Base-by-base conservation (phyloP, 2,113 vertebrate species). In the Pycnonotus jocosus region DNA sequence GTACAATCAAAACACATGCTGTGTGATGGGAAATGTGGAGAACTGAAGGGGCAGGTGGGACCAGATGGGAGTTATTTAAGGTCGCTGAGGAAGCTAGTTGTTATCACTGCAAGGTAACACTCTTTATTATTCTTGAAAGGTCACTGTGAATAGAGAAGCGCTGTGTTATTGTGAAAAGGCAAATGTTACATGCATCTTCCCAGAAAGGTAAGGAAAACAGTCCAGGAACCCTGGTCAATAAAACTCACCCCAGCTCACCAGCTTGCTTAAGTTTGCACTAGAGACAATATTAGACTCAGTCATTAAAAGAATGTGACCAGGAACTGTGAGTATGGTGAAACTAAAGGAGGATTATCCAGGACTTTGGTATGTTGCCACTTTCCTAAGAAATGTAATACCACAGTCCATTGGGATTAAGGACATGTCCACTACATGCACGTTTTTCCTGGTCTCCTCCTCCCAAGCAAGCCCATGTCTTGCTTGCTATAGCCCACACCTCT, bases 381-480 rank as follows among this genome's bases (percentile, higher is more conserved):
- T 33, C 28, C 42, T n/a, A 81, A 22, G 38, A 71, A 78, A 81
- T 1, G 1, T 17, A 64, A 16, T 1, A 1, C 33, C 38, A 73
- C 2, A 3, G 16, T 25, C 10, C 66, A 15, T 31, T 7, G 31
- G 14, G 42, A 78, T 50, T 73, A 62, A 10, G 50, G 42, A 70
- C 9, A 61, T 2, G 13, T 11, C 19, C 37, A 69, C 19, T 11
- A 61, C 1, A 20, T 0, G 3, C 17, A 33, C 5, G 0, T 50
- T 78, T 89, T 38, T 87, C 19, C 51, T 47, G 10, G 53, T 28
- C 35, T 71, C 47, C 35, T n/a, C 8, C 33, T 81, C 61, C 35
- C 38, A 58, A 35, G 10, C 8, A 77, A 5, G 11, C 21, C 15
- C 30, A 54, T 20, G 28, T 62, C 47, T 61, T 73, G n/a, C 17